A percentile compares a stretch with the other conserved stretches of the same genome.
Evolutionary conservation across 2,797 vertebrate species (phyloP).

Genomic region (Rhinogobio ventralis): DNA sequence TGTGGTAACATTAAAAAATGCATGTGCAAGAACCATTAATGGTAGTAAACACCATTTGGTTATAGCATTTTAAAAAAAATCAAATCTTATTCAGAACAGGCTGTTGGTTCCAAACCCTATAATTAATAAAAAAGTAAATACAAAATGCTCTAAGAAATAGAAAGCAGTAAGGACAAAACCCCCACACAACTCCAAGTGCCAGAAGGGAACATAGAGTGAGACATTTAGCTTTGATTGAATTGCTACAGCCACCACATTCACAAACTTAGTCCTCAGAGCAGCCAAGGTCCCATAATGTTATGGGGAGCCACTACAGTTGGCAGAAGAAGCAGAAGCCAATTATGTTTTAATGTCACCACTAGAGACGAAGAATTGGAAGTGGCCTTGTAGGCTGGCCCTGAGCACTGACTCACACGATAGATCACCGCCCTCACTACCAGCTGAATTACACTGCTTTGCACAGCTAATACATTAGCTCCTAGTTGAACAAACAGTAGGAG

Average conservation of each 20-base stretch:
- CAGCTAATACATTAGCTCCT: background rate
- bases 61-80: background rate
- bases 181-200: background rate
- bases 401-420: slow-evolving; percentile 44
- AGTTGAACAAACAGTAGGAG: slow-evolving; percentile 7
- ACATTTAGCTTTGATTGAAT: slow-evolving; percentile 36
- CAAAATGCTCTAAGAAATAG: background rate
- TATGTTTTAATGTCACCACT: slow-evolving; percentile 50
- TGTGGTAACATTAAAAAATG: no score
- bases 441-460: slow-evolving; percentile 10
- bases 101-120: background rate
- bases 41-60: background rate
- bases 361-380: slow-evolving; percentile 26
- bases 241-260: slow-evolving; percentile 23
- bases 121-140: slow-evolving; percentile 43
- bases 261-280: slow-evolving; percentile 29
- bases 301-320: slow-evolving; percentile 44
- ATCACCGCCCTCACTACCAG: slow-evolving; percentile 21
- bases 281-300: slow-evolving; percentile 37
- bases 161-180: slow-evolving; percentile 22
- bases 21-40: background rate
- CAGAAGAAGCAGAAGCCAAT: slow-evolving; percentile 43
- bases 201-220: background rate
- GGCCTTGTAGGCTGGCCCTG: slow-evolving; percentile 21
- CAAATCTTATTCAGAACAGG: background rate